These are phyloP conservation scores for Orthonevra nobilis DNA, from an alignment of 2,888 invertebrate genomes.

Conservation along the genomic window DNA sequence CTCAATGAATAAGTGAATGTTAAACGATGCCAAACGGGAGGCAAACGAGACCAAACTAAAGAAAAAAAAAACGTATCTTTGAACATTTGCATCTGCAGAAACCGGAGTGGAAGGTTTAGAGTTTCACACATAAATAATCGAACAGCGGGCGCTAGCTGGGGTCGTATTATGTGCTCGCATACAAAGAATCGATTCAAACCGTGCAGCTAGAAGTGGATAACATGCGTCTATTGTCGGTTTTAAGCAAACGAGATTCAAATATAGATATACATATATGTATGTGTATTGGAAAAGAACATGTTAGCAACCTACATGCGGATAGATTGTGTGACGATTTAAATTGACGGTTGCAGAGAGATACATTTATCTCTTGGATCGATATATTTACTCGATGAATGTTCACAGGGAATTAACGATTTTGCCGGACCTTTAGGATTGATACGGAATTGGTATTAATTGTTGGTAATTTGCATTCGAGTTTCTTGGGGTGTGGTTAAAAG, in stretches of 20 bases:
- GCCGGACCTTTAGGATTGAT: slow-evolving; percentile 50
- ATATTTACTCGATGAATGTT: slow-evolving; percentile 27
- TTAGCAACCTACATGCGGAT: slow-evolving; percentile 17
- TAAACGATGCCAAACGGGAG: slow-evolving; percentile 57
- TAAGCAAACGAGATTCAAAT: slow-evolving; percentile 42
- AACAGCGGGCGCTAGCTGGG: slow-evolving; percentile 41
- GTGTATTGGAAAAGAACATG: slow-evolving; percentile 26
- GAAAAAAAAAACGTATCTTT: slow-evolving; percentile 22
- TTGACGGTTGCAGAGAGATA: slow-evolving; percentile 33
- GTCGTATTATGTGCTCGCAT: no score
- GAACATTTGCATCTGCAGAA: slow-evolving; percentile 42
- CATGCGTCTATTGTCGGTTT: background rate
- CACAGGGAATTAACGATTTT: slow-evolving; percentile 48
- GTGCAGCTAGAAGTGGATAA: background rate
- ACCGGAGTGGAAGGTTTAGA: slow-evolving; percentile 57
- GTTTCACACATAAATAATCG: slow-evolving; percentile 62
- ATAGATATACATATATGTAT: slow-evolving; percentile 33
- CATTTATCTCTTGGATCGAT: slow-evolving; percentile 48
- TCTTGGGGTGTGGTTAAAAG: slow-evolving; percentile 52
- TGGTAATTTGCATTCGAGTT: slow-evolving; percentile 52
- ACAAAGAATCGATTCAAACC: slow-evolving; percentile 57
- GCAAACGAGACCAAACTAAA: background rate
- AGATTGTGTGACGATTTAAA: slow-evolving; percentile 34
- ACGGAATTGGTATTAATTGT: slow-evolving; percentile 59
- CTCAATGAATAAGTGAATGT: slow-evolving; percentile 64